These are phyloP conservation scores for Pogonognathellus flavescens DNA, from an alignment of 1,140 invertebrate species.

Conservation along the genomic window DNA sequence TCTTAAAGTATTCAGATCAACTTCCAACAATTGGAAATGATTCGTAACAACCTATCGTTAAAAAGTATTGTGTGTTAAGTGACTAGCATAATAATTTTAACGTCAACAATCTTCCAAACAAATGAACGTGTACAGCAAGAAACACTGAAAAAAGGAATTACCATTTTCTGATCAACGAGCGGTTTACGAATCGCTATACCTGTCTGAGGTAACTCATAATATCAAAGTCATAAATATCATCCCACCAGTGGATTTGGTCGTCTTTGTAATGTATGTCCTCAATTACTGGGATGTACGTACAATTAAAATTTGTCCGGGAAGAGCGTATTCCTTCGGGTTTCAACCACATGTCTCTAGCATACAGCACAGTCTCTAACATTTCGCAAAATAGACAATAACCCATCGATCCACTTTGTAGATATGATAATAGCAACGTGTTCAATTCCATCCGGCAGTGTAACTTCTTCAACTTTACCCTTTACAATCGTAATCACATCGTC, in stretches of 20 bases:
- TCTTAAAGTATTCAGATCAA: constrained; percentile 97
- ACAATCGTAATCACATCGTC: constrained; percentile 90
- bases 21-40: constrained; percentile 91
- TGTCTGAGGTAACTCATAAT: constrained; percentile 99
- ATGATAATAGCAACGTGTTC: constrained; percentile 98
- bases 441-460: constrained; percentile 80
- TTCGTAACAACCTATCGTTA: constrained; percentile 84
- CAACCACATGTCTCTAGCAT: constrained; percentile 95
- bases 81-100: too few species aligned
- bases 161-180: constrained; percentile 96
- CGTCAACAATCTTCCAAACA: too few species aligned
- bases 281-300: constrained; percentile 93
- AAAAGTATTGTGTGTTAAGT: not conserved
- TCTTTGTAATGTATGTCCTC: constrained; percentile 99
- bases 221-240: constrained; percentile 99
- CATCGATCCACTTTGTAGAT: constrained; percentile 99
- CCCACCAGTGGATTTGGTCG: constrained; percentile 99
- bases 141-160: constrained; percentile 70
- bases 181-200: constrained; percentile 98
- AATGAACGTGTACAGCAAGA: too few species aligned
- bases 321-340: constrained; percentile 83
- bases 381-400: constrained; percentile 97
- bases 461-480: constrained; percentile 88
- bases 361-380: constrained; percentile 96
- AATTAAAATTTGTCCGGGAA: constrained; percentile 89